Evolutionary conservation across 2,113 vertebrate genomes (phyloP).

Genomic region (human): DNA sequence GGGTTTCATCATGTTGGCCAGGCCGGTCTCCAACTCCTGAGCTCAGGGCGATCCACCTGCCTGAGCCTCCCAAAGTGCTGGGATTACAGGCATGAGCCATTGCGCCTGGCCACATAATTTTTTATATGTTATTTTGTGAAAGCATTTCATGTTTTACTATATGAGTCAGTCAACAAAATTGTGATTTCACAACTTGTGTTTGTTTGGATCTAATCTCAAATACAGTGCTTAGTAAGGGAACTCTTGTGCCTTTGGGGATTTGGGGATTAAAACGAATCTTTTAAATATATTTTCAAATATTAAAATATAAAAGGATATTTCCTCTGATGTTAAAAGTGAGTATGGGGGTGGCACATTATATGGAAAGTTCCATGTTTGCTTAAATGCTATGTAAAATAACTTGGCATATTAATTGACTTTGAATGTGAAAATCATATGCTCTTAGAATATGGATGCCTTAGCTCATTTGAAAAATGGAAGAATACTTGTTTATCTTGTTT

Average conservation of each 20-base stretch:
- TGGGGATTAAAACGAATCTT: slow-evolving; percentile 30
- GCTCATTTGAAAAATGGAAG: neutral
- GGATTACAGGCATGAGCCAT: too few species aligned
- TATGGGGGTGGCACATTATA: neutral
- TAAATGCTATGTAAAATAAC: neutral
- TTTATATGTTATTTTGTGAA: neutral
- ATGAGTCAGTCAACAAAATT: neutral
- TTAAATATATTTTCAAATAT: slow-evolving; percentile 42
- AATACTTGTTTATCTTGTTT: slow-evolving; percentile 21
- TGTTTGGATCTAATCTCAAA: slow-evolving; percentile 25
- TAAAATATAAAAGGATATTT: slow-evolving; percentile 24
- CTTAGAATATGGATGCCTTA: neutral
- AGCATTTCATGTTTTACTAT: slow-evolving; percentile 23
- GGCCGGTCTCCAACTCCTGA: too few species aligned
- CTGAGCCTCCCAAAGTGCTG: too few species aligned
- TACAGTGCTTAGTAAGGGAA: slow-evolving; percentile 5
- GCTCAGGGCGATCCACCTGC: too few species aligned
- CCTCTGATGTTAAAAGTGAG: slow-evolving; percentile 1
- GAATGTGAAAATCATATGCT: neutral
- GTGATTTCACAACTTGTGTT: neutral
- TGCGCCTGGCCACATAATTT: too few species aligned
- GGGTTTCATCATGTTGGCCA: too few species aligned
- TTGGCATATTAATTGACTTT: slow-evolving; percentile 15
- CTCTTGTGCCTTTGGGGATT: slow-evolving; percentile 1
- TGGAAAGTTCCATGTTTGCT: slow-evolving; percentile 4